Evolutionary conservation across 1,140 invertebrate species (phyloP).

Genomic region (Polypedilum pembai): DNA sequence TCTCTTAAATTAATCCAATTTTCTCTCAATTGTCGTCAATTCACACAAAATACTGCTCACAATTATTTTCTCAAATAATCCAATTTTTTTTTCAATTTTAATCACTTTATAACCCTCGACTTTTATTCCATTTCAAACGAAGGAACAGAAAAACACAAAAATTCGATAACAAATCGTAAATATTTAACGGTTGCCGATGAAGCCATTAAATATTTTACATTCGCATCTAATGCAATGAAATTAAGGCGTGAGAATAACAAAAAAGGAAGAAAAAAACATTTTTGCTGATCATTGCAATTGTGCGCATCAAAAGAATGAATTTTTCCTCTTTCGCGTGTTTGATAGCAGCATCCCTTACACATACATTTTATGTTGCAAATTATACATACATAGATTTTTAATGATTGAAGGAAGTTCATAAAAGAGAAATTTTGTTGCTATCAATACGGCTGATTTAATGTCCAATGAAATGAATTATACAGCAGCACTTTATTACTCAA

Average conservation of each 20-base stretch:
- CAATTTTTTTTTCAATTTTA: background rate
- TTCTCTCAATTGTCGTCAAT: no score
- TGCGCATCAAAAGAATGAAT: background rate
- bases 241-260: background rate
- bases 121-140: background rate
- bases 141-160: background rate
- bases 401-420: no score
- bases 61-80: no score
- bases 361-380: background rate
- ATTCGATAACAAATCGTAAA: background rate
- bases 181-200: background rate
- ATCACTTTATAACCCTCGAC: background rate
- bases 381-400: no score
- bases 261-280: background rate
- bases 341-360: background rate
- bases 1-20: no score
- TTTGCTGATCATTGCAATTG: background rate
- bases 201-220: slow-evolving; percentile 13
- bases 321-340: background rate
- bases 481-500: no score
- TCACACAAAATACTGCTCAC: no score
- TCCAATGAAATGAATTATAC: no score
- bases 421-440: no score
- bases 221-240: background rate
- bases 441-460: no score